Evolutionary conservation across 2,888 invertebrate genomes (phyloP), one percentile per base, ranked within the genome.

Genomic region (Nemapogon koenigi): DNA sequence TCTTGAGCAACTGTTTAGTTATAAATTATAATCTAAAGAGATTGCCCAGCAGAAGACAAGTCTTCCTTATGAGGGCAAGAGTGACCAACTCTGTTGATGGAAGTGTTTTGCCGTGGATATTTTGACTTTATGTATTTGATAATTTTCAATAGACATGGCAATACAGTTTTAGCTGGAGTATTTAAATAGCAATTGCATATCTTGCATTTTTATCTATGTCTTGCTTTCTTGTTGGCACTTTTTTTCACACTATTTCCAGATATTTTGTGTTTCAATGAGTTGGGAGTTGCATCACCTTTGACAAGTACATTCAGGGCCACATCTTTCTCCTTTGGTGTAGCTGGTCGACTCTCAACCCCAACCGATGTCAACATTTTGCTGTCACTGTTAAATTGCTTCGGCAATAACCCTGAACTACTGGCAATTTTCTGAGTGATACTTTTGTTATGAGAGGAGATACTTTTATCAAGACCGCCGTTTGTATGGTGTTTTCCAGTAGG

Each of bases 181-280:
- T 19, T 33, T n/a, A n/a, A n/a, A n/a, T n/a, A n/a, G n/a, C n/a
- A n/a, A n/a, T n/a, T n/a, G n/a, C n/a, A n/a, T n/a, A n/a, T n/a
- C n/a, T n/a, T n/a, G n/a, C 28, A 27, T 11, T 11, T 57, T 82
- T 85, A 92, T 76, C 91, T 85, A 69, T 91, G 91, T 53, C 90
- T 83, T 14, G 90, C 87, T 67, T 92, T 90, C 61, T 92, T 93
- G 56, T 87, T 90, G 49, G 84, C 86, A 58, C 82, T 89, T 55
- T 91, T 91, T 62, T 91, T 91, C 27, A 83, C 78, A 41, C 55
- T 67, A 30, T 69, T 65, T 39, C 57, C 62, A 10, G 63, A 50
- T 33, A 75, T 49, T 58, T 84, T 84, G 47, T 83, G 83, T 59
- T 84, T 84, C 14, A 76, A 51, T 22, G 69, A 53, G 41, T 69